Percentiles rank a stretch among this genome's conserved stretches.
Evolutionary conservation across 2,797 vertebrate genomes (phyloP).

Genomic region (Psittacula echo): DNA sequence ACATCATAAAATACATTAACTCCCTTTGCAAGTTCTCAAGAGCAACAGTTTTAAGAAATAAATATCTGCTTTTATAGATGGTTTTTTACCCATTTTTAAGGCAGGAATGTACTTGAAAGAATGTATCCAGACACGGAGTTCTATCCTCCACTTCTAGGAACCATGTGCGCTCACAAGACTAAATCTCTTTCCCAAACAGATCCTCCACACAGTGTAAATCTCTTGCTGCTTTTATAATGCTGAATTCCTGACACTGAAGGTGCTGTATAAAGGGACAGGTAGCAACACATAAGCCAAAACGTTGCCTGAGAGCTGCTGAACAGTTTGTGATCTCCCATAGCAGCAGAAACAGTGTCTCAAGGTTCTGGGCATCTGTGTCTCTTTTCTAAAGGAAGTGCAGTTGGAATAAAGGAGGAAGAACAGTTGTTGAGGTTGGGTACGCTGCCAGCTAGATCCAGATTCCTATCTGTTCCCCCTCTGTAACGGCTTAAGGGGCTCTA

Average conservation of each 20-base stretch:
- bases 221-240: not conserved
- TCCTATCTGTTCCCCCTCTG: not conserved
- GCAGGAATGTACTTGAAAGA: not conserved
- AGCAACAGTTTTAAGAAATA: not conserved
- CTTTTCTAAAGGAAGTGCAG: not conserved
- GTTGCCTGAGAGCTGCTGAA: not conserved
- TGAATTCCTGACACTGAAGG: not conserved
- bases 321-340: rapidly evolving
- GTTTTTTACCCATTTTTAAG: not conserved
- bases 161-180: rapidly evolving
- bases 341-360: not conserved
- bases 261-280: not conserved
- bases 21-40: not conserved
- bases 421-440: not conserved
- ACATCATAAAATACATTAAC: not conserved
- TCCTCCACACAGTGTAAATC: not conserved
- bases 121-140: rapidly evolving
- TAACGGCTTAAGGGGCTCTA: not conserved
- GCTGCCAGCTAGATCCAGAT: not conserved
- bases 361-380: not conserved
- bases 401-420: not conserved
- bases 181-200: not conserved
- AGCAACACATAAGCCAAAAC: not conserved
- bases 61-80: not conserved
- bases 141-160: not conserved